Conservation (phyloP, 2,113 vertebrate species). For the Phaethon lepturus region DNA sequence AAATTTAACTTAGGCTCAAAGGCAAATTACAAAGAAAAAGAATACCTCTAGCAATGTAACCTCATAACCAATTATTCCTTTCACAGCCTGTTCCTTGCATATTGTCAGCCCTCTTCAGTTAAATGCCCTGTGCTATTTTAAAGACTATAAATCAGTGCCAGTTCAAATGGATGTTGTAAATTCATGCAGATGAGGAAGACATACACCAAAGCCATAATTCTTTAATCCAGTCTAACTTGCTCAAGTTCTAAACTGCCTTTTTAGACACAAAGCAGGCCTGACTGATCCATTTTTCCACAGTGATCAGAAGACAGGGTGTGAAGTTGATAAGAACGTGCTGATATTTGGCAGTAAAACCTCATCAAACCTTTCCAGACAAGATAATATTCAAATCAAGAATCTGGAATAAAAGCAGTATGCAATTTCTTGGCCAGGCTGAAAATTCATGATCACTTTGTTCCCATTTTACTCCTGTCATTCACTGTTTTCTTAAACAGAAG, state of each 20-base stretch:
- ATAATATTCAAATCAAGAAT: slow-evolving; percentile 18
- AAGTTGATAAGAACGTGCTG: not conserved
- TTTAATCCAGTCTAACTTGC: not conserved
- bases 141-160: not conserved
- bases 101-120: not conserved
- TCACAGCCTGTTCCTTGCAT: not conserved
- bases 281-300: not conserved
- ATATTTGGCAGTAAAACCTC: slow-evolving; percentile 22
- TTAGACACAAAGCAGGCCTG: not conserved
- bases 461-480: not conserved
- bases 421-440: slow-evolving; percentile 16
- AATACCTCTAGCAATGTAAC: not conserved
- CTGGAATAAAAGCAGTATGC: not conserved
- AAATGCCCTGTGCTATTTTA: slow-evolving; percentile 7
- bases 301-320: not conserved
- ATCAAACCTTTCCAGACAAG: slow-evolving; percentile 12
- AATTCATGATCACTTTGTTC: not conserved
- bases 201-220: not conserved
- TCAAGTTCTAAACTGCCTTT: not conserved
- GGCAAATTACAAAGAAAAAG: not conserved
- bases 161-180: slow-evolving; percentile 16
- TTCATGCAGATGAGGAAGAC: slow-evolving; percentile 22
- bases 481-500: slow-evolving; percentile 11
- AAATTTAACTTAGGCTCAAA: slow-evolving; percentile 19
- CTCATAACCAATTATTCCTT: slow-evolving; percentile 1